Evolutionary conservation across 2,888 invertebrate species (phyloP).

Genomic region (Apodemia zela): DNA sequence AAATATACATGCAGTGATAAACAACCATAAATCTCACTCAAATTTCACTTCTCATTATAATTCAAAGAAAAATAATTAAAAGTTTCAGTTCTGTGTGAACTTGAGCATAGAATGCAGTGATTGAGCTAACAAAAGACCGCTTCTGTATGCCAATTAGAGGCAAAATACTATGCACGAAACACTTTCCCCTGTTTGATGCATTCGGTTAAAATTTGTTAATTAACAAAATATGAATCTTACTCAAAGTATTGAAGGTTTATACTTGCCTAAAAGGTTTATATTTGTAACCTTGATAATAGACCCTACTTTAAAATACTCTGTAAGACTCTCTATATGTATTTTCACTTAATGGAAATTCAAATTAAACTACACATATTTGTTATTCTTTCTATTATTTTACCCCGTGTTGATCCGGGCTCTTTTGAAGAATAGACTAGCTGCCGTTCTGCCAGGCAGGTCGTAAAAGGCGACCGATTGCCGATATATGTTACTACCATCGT

Average conservation of each 20-base stretch:
- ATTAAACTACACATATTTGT: no score
- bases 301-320: not conserved
- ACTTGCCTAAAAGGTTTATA: not conserved
- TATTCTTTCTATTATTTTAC: no score
- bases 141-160: slow-evolving; percentile 59
- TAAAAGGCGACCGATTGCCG: no score
- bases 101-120: slow-evolving; percentile 34
- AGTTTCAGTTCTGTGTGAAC: slow-evolving; percentile 40
- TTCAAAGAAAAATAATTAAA: slow-evolving; percentile 31
- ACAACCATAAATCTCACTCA: slow-evolving; percentile 32
- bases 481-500: no score
- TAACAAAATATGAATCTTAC: slow-evolving; percentile 23
- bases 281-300: not conserved
- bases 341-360: no score
- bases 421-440: no score
- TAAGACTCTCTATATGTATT: no score
- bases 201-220: slow-evolving; percentile 23
- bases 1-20: slow-evolving; percentile 32
- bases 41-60: slow-evolving; percentile 38
- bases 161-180: slow-evolving; percentile 26
- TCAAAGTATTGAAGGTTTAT: not conserved
- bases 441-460: no score
- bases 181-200: slow-evolving; percentile 45
- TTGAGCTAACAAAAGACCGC: slow-evolving; percentile 54
- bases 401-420: no score